A percentile compares a stretch with the other conserved stretches of the same genome.
Evolutionary conservation across 1,140 invertebrate genomes (phyloP).

Genomic region (Steinernema khuongi): DNA sequence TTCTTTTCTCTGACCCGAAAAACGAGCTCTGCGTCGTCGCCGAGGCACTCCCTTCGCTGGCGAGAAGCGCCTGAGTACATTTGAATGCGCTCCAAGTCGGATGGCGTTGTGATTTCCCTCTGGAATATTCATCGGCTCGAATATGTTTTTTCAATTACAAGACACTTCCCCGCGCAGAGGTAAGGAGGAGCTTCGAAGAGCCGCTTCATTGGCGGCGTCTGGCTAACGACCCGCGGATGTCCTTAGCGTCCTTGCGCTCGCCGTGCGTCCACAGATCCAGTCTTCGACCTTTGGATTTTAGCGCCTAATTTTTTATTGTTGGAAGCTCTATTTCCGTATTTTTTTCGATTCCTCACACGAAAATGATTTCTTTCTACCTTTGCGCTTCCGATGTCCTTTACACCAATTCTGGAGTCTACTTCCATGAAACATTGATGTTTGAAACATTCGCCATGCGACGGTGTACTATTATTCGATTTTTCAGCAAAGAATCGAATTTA

Average conservation of each 20-base stretch:
- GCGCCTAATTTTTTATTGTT: no score
- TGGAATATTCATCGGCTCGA: constrained; percentile 7
- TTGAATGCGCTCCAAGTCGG: background rate
- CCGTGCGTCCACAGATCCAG: no score
- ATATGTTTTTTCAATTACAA: constrained; percentile 17
- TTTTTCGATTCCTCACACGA: no score
- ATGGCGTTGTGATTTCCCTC: constrained; percentile 14
- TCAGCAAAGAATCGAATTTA: no score
- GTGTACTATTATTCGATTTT: no score
- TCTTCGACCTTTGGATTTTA: no score
- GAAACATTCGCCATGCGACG: no score
- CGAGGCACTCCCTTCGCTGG: constrained; percentile 4
- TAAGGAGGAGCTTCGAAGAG: background rate
- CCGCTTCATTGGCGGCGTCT: background rate
- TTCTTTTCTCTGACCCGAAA: background rate
- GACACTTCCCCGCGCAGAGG: constrained; percentile 7
- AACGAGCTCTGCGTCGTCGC: background rate
- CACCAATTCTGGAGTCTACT: no score
- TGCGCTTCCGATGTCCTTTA: no score
- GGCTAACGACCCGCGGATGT: background rate
- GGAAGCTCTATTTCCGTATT: no score
- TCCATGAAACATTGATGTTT: no score
- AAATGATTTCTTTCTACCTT: no score
- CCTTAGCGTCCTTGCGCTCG: background rate
- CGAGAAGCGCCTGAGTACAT: background rate